Conservation (phyloP, 1,140 invertebrate genomes). For the Aethina tumida region DNA sequence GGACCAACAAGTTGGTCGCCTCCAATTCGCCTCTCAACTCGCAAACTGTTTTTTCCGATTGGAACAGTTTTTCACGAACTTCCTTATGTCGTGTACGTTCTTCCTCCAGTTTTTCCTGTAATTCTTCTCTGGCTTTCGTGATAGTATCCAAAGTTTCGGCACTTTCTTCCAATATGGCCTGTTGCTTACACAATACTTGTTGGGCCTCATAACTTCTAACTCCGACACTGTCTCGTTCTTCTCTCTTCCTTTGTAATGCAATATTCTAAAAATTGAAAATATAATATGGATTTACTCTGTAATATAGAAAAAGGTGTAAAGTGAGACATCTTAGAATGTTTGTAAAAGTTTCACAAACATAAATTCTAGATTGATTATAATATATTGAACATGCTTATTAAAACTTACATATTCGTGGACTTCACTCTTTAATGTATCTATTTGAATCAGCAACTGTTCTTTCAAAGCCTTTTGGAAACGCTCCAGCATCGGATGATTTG, state of each 20-base stretch:
- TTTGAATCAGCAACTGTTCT: slow-evolving; percentile 44
- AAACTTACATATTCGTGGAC: slow-evolving; percentile 40
- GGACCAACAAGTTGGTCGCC: slow-evolving; percentile 38
- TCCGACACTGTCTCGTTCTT: no score
- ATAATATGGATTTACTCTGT: no score
- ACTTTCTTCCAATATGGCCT: slow-evolving; percentile 22
- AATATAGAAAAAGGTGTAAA: no score
- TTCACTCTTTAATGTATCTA: slow-evolving; percentile 45
- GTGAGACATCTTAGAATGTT: no score
- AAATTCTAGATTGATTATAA: no score
- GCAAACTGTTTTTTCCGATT: slow-evolving; percentile 33
- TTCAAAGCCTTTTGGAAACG: slow-evolving; percentile 52
- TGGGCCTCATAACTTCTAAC: slow-evolving; percentile 22
- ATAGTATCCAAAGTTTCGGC: slow-evolving; percentile 23
- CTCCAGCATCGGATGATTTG: slow-evolving; percentile 53
- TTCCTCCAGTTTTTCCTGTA: slow-evolving; percentile 22
- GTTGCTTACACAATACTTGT: slow-evolving; percentile 21
- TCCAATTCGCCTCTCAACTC: slow-evolving; percentile 42
- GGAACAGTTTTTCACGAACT: slow-evolving; percentile 16
- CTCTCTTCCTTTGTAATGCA: no score
- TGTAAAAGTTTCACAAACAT: no score
- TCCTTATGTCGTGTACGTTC: slow-evolving; percentile 19
- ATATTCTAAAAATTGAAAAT: no score
- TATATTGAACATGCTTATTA: no score
- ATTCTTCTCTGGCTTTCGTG: slow-evolving; percentile 23